Base-by-base conservation (phyloP, 2,888 invertebrate genomes). In the Sarcophaga rosellei region DNA sequence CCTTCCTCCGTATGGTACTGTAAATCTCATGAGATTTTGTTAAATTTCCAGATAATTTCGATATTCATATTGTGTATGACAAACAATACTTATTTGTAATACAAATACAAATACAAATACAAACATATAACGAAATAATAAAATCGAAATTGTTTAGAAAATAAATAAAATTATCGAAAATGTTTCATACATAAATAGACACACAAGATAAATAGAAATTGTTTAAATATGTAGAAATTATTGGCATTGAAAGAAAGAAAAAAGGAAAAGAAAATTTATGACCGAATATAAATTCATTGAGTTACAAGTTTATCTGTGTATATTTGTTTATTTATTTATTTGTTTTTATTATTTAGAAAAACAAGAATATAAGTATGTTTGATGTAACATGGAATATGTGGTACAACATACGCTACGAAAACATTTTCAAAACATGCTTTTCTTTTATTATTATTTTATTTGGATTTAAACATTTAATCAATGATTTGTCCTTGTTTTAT, bases 81-180 rank as follows among this genome's bases (percentile, higher is more conserved):
- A 35, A 35, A 35, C 8, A 35, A 35, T 35, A 8, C 8, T 35
- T 8, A 35, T 8, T 35, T 8, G 35, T 4, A 25, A 25, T 25
- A 25, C 4, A 25, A 25, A 25, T 4, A 25, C 3, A 35, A 35
- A 35, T 6, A 35, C 6, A 15, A 15, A 47, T 4, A 47, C 4
- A 47, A 15, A 47, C 4, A 15, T 17, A 12, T 15, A 12, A 53
- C 4, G 25, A 44, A 72, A 72, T 59, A 72, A 72, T 59, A 59
- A 35, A 72, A 72, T n/a, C 12, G 3, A 35, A 61, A 72, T 61
- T 72, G 15, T 20, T 23, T 20, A 72, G 57, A 59, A 20, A 8
- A 59, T 25, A 53, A n/a, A 11, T 72, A 61, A 12, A 72, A 72
- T 35, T 59, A 61, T 72, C 44, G 59, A 44, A 44, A 72, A 72